Base-by-base conservation (phyloP, 2,888 invertebrate species). In the Watsonalla binaria region DNA sequence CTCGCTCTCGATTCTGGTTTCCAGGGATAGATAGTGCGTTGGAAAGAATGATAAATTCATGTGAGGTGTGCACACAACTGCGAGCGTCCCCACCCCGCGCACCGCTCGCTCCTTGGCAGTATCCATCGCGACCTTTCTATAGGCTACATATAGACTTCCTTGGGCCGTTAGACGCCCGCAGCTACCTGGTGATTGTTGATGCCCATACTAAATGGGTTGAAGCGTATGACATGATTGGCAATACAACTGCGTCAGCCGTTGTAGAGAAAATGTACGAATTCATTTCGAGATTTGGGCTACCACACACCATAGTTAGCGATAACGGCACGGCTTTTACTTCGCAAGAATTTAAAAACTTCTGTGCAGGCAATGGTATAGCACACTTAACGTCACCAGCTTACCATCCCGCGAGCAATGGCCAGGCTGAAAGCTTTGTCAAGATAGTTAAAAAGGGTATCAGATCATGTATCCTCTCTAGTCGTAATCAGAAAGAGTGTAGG, bases 231-330 rank as follows among this genome's bases (percentile, higher is more conserved):
- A 46, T 57, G 56, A 50, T 15, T 13, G 24, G 24, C 24, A 24
- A 24, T 24, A 6, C 55, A 51, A 15, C 54, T 11, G 53, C 61
- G 7, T 13, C 39, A 11, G 58, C 58, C 0, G 59, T 69, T 0
- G 63, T 71, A 45, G 42, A 35, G 9, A 71, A 63, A 55, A 7
- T 67, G 13, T 61, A 51, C 24, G 65, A 68, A 6, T 63, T 56
- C 47, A 63, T 70, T 53, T 62, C 68, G 5, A 37, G 37, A 8
- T 37, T 37, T 37, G 8, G 37, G 7, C 8, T 37, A 37, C 37
- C 37, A 6, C 37, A 37, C 7, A 6, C n/a, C n/a, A n/a, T n/a
- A n/a, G n/a, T n/a, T n/a, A n/a, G n/a, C n/a, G n/a, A n/a, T n/a
- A n/a, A n/a, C n/a, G n/a, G n/a, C n/a, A n/a, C n/a, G n/a, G n/a